A percentile compares a stretch with the other conserved stretches of the same genome.
Evolutionary conservation across 1,140 invertebrate genomes (phyloP).

Genomic region (Metopolophium dirhodum): DNA sequence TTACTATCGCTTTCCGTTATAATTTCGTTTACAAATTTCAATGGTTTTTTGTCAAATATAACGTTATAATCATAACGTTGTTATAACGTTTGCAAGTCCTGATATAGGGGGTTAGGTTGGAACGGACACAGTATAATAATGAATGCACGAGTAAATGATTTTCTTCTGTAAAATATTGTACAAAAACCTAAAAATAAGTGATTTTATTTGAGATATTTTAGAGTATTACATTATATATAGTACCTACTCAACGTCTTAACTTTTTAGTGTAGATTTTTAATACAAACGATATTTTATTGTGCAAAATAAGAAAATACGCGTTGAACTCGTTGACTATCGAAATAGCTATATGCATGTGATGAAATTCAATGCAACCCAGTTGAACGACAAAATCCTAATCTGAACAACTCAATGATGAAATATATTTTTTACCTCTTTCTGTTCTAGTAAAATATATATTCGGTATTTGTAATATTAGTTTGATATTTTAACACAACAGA

Average conservation of each 20-base stretch:
- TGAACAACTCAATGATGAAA: background rate
- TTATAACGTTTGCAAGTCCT: too few species aligned
- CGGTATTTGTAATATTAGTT: background rate
- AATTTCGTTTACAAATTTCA: too few species aligned
- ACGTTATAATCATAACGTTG: too few species aligned
- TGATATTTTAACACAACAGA: background rate
- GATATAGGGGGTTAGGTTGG: too few species aligned
- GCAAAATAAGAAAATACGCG: background rate
- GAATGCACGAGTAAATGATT: background rate
- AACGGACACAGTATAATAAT: background rate
- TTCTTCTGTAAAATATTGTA: background rate
- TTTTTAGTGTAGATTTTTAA: background rate
- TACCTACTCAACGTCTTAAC: background rate
- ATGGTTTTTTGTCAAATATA: too few species aligned
- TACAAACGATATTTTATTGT: background rate
- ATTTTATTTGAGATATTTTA: background rate
- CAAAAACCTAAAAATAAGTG: background rate
- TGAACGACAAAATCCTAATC: background rate
- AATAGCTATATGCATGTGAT: background rate
- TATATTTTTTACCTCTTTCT: background rate
- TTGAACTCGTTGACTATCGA: background rate
- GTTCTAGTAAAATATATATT: background rate
- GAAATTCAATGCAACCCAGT: background rate
- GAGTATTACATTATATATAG: too few species aligned
- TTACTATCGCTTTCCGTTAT: too few species aligned